Evolutionary conservation across 2,797 vertebrate genomes (phyloP).

Genomic region (Sebastes trivittatus): DNA sequence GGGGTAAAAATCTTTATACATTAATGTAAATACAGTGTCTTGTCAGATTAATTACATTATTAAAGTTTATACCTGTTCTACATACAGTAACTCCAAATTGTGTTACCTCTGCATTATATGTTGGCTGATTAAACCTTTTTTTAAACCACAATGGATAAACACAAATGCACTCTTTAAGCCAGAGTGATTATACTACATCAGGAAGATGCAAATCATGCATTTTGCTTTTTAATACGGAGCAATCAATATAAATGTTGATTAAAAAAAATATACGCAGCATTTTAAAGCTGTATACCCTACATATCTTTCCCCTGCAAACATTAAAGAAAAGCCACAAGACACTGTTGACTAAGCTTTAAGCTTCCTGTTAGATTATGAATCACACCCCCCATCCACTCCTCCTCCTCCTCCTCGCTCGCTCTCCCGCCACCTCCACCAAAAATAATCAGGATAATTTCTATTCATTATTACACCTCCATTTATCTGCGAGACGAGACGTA

Average conservation of each 20-base stretch:
- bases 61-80: background rate
- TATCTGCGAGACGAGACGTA: constrained; percentile 76
- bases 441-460: constrained; percentile 82
- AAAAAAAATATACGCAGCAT: background rate
- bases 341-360: constrained; percentile 63
- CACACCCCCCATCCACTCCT: background rate
- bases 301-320: background rate
- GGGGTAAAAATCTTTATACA: background rate
- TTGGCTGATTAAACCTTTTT: background rate
- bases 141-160: background rate
- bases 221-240: background rate
- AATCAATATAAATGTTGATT: background rate
- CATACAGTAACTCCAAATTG: background rate
- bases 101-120: background rate
- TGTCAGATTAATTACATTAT: background rate
- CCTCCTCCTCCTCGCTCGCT: constrained; percentile 7
- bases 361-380: constrained; percentile 60
- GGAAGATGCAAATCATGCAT: background rate
- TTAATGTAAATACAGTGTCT: background rate
- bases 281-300: background rate
- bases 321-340: constrained; percentile 26
- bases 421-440: constrained; percentile 59
- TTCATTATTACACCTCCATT: constrained; percentile 83
- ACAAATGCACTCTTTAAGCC: background rate
- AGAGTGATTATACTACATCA: background rate